A percentile compares a stretch with the other conserved stretches of the same genome.
Conservation (phyloP, 2,888 invertebrate species). For the Troides oblongomaculatus region DNA sequence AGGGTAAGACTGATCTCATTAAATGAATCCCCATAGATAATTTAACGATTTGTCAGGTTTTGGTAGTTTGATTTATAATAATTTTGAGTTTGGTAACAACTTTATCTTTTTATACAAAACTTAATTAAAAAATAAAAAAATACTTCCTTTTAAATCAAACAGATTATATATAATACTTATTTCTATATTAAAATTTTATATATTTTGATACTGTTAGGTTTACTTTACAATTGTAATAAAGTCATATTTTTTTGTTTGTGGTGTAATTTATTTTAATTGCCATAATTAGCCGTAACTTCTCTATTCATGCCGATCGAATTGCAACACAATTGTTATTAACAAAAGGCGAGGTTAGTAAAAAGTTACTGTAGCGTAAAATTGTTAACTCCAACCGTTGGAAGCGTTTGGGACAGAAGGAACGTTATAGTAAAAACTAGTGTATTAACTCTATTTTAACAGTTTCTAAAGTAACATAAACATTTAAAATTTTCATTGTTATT, state of each 20-base stretch:
- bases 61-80: slow-evolving; percentile 56
- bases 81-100: slow-evolving; percentile 33
- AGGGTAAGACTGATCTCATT: slow-evolving; percentile 65
- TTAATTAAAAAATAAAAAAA: background rate
- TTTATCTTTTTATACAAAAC: background rate
- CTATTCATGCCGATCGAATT: slow-evolving; percentile 32
- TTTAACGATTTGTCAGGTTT: slow-evolving; percentile 64
- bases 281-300: slow-evolving; percentile 34
- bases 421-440: background rate
- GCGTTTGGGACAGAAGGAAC: slow-evolving; percentile 16
- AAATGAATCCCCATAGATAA: slow-evolving; percentile 70
- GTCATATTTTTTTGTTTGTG: background rate
- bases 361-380: slow-evolving; percentile 44
- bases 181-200: background rate
- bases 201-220: background rate
- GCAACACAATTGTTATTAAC: slow-evolving; percentile 32
- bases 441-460: background rate
- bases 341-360: slow-evolving; percentile 41
- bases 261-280: slow-evolving; percentile 26
- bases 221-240: background rate
- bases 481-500: background rate
- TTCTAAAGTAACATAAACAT: background rate
- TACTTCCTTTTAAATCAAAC: background rate
- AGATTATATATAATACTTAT: background rate
- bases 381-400: slow-evolving; percentile 29